phyloP scores from a whole-genome alignment of 2,797 vertebrate species.

The Lutjanus argentimaculatus region DNA sequence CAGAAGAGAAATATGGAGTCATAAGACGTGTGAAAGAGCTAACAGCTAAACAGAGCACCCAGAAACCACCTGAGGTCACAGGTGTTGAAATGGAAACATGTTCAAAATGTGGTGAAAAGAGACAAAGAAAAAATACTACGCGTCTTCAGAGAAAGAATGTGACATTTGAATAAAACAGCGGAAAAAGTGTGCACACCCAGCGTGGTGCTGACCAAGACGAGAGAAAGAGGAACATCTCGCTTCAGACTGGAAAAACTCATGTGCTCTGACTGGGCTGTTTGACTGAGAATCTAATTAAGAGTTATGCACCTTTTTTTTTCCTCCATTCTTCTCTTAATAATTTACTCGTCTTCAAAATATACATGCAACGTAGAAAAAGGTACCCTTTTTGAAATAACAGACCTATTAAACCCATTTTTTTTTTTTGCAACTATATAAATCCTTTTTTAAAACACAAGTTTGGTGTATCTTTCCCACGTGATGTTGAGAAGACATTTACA shows the following conservation, averaged over 20 bases:
- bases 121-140: slow-evolving; percentile 26
- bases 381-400: slow-evolving; percentile 51
- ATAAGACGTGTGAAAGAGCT: slow-evolving; percentile 56
- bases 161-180: slow-evolving; percentile 45
- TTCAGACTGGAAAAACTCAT: slow-evolving; percentile 49
- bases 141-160: slow-evolving; percentile 48
- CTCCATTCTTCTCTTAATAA: slow-evolving; percentile 54
- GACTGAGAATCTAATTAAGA: slow-evolving; percentile 31
- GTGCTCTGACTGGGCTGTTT: slow-evolving; percentile 39
- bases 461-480: slow-evolving; percentile 37
- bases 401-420: slow-evolving; percentile 41
- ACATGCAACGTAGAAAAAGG: slow-evolving; percentile 62
- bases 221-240: slow-evolving; percentile 33
- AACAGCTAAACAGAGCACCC: slow-evolving; percentile 79
- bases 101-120: slow-evolving; percentile 69
- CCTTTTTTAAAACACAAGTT: slow-evolving; percentile 46
- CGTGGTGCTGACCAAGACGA: slow-evolving; percentile 25
- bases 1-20: slow-evolving; percentile 75
- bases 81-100: slow-evolving; percentile 88
- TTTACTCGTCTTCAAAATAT: slow-evolving; percentile 62
- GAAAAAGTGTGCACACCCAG: slow-evolving; percentile 30
- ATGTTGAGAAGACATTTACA: slow-evolving; percentile 53
- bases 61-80: slow-evolving; percentile 79
- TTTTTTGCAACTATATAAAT: slow-evolving; percentile 47
- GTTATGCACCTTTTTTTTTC: slow-evolving; percentile 16